Evolutionary conservation across 1,140 invertebrate species (phyloP).

Genomic region (Aphelenchoides avenae): DNA sequence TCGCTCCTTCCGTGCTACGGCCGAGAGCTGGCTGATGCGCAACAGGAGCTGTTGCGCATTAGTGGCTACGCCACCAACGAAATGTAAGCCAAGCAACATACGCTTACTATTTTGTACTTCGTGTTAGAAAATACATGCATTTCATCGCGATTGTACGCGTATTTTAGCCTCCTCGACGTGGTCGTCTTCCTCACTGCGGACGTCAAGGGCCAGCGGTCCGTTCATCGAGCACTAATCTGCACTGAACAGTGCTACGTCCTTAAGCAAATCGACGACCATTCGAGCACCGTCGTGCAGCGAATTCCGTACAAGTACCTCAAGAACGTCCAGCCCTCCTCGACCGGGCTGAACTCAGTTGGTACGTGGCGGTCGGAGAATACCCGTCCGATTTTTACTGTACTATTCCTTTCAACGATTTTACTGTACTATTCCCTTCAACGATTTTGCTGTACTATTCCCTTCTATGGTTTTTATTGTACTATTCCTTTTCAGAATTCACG

Average conservation of each 20-base stretch:
- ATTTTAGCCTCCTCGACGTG: constrained; percentile 18
- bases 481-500: constrained; percentile 3
- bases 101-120: no score
- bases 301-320: constrained; percentile 26
- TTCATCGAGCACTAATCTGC: constrained; percentile 38
- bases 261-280: constrained; percentile 27
- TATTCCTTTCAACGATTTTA: not conserved
- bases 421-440: not conserved
- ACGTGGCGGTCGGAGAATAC: not conserved
- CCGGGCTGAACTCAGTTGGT: not conserved
- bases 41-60: constrained; percentile 39
- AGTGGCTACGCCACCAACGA: constrained; percentile 34
- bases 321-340: constrained; percentile 23
- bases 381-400: not conserved
- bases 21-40: constrained; percentile 36
- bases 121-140: constrained; percentile 4
- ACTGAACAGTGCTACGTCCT: constrained; percentile 39
- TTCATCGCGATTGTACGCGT: constrained; percentile 6
- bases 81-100: constrained; percentile 14
- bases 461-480: not conserved
- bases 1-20: constrained; percentile 34
- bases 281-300: constrained; percentile 28
- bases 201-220: constrained; percentile 8
- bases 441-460: no score
- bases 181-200: constrained; percentile 4